Percentiles rank a stretch among this genome's conserved stretches.
Conservation (phyloP, 2,797 vertebrate genomes). For the Karalla daura region DNA sequence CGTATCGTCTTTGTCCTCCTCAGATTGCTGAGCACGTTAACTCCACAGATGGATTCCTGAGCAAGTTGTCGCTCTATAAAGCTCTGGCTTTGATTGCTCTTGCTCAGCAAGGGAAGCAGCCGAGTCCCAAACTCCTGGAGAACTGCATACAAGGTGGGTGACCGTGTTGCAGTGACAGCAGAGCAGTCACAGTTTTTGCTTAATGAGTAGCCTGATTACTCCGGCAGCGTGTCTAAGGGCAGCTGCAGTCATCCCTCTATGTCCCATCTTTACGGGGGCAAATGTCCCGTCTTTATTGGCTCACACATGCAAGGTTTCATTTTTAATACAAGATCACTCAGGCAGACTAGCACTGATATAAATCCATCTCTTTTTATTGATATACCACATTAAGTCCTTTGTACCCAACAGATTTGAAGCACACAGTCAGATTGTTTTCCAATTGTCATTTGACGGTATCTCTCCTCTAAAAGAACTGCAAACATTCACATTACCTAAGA, state of each 20-base stretch:
- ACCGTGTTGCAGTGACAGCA: conserved; percentile 6
- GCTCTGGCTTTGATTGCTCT: conserved; percentile 82
- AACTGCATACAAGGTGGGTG: conserved; percentile 84
- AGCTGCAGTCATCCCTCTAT: conserved; percentile 11
- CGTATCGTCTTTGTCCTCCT: conserved; percentile 50
- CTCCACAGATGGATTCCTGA: conserved; percentile 79
- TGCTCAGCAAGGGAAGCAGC: conserved; percentile 86
- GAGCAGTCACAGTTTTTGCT: conserved; percentile 51
- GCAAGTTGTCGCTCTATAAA: conserved; percentile 84
- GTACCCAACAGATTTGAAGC: too few relatives aligned
- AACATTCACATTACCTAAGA: too few relatives aligned
- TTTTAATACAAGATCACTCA: not conserved
- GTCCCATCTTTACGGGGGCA: not conserved
- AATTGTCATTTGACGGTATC: too few relatives aligned
- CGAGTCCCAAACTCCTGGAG: conserved; percentile 83
- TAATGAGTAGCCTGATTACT: conserved; percentile 63
- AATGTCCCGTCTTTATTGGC: conserved; percentile 39
- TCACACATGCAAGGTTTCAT: not conserved
- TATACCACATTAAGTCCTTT: not conserved
- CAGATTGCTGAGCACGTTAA: conserved; percentile 84
- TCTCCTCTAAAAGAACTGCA: too few relatives aligned
- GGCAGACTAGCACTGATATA: not conserved
- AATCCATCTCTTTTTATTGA: not conserved
- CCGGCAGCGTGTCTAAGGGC: conserved; percentile 33
- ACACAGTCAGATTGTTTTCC: too few relatives aligned